Evolutionary conservation across 1,140 invertebrate species (phyloP), one percentile per base, ranked within the genome.

Genomic region (Phenacoccus solenopsis): DNA sequence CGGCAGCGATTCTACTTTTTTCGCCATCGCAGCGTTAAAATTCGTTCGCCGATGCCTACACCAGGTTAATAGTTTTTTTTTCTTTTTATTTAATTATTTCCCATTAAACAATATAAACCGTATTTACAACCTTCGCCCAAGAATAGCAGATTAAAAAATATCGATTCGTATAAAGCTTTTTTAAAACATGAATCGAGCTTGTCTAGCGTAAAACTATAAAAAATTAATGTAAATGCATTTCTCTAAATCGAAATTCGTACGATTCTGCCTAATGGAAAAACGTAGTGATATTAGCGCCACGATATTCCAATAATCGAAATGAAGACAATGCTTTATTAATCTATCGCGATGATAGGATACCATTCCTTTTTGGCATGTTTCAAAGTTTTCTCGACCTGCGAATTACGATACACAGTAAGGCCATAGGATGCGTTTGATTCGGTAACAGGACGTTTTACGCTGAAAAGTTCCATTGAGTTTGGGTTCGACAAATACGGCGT

Each of bases 301-400:
- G 38, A 49, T 9, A 49, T 49, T 7, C 30, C 13, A 49, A 49
- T 49, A 49, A n/a, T 16, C 38, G 38, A 49, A 49, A 49, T 49
- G 20, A 49, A 49, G 38, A 49, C 20, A 49, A 10, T 16, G 38
- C 13, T n/a, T 49, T n/a, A 49, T 49, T 49, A 49, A 49, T 49
- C 38, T 49, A 49, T 49, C 3, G 16, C 16, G 38, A 10, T 49
- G 38, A 49, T 49, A n/a, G 12, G 13, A 10, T n/a, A n/a, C 12
- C 38, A 49, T 49, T 49, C 38, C 38, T 49, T 49, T 49, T 49
- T 49, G 38, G 38, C 38, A 49, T 49, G 38, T 49, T 49, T 49
- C 12, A 49, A 49, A 49, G 5, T 49, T 49, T 49, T 49, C 38
- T 16, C 38, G 5, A 49, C 13, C 38, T 9, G 5, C 38, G 4